Evolutionary conservation across 2,888 invertebrate genomes (phyloP).

Genomic region (Elegia similella): DNA sequence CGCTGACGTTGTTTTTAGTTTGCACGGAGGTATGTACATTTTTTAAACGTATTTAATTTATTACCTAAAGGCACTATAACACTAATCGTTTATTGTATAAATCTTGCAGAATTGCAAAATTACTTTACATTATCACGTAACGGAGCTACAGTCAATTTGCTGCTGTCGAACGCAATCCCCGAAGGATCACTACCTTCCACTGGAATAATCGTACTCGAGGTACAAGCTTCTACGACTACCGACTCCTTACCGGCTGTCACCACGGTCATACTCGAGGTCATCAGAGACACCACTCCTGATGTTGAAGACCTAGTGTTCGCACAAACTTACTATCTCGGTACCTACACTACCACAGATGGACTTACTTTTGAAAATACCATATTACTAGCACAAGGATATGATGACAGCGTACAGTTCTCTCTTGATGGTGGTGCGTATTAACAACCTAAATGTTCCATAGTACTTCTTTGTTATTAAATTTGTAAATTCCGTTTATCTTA

Average conservation of each 20-base stretch:
- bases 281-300: neutral
- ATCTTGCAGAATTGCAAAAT: slow-evolving; percentile 23
- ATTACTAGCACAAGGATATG: slow-evolving; percentile 33
- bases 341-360: slow-evolving; percentile 29
- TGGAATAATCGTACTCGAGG: slow-evolving; percentile 28
- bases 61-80: too few species aligned
- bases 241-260: slow-evolving; percentile 24
- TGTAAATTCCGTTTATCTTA: neutral
- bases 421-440: slow-evolving; percentile 36
- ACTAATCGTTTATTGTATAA: neutral
- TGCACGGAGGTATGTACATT: slow-evolving; percentile 15
- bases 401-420: slow-evolving; percentile 31
- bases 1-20: slow-evolving; percentile 24
- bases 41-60: neutral
- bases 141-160: slow-evolving; percentile 25
- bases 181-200: slow-evolving; percentile 28
- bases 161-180: slow-evolving; percentile 24
- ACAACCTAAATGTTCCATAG: too few species aligned
- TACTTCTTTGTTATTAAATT: too few species aligned
- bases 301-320: slow-evolving; percentile 30
- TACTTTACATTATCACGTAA: slow-evolving; percentile 20
- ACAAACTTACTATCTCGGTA: slow-evolving; percentile 37
- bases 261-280: slow-evolving; percentile 24
- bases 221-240: slow-evolving; percentile 29
- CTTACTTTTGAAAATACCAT: slow-evolving; percentile 33